Evolutionary conservation across 2,797 vertebrate species (phyloP).

Genomic region (Alca torda): DNA sequence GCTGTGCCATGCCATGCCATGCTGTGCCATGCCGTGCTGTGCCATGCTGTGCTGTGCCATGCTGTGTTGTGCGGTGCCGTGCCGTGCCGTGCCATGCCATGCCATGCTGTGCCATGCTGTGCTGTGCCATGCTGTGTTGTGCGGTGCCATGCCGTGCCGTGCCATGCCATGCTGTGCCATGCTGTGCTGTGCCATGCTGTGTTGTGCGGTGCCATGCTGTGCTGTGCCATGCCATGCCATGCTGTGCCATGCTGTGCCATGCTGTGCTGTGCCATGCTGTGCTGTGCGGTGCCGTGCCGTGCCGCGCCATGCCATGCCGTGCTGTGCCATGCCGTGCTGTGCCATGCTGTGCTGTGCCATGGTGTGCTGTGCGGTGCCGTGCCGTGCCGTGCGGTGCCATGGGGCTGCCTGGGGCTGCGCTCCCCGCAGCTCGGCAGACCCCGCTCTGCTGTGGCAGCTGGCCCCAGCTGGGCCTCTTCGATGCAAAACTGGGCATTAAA

Average conservation of each 20-base stretch:
- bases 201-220: too few relatives aligned
- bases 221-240: not conserved
- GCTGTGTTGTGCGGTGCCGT: not conserved
- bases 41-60: not conserved
- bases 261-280: not conserved
- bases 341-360: fast-evolving
- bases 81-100: fast-evolving
- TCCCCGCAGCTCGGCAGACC: fast-evolving
- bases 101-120: fast-evolving
- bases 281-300: not conserved
- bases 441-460: fast-evolving
- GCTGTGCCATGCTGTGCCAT: not conserved
- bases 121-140: fast-evolving
- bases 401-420: not conserved
- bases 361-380: fast-evolving
- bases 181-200: too few relatives aligned
- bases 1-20: too few relatives aligned
- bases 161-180: not conserved
- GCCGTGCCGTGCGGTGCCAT: too few relatives aligned
- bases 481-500: not conserved
- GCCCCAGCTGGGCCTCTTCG: not conserved
- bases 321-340: not conserved
- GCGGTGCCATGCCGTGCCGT: too few relatives aligned
- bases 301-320: not conserved
- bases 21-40: not conserved